Evolutionary conservation across 2,888 invertebrate genomes (phyloP), one percentile per base, ranked within the genome.

Genomic region (Phragmatobia fuliginosa): DNA sequence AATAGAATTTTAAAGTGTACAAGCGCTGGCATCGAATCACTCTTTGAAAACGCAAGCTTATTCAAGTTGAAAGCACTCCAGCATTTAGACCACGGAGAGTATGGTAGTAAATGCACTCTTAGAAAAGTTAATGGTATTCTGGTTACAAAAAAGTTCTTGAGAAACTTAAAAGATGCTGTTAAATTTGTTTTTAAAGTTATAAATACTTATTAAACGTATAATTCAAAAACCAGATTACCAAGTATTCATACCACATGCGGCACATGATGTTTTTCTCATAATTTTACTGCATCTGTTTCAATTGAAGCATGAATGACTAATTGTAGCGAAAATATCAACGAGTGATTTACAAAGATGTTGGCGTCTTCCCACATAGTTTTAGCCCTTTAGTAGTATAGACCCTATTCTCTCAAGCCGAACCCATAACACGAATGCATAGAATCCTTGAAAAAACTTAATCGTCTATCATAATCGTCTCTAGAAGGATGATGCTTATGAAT

Each of bases 381-480:
- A 86, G 84, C 79, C 87, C 85, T 85, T 83, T 87, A 81, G 87
- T 92, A 92, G 93, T 85, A 88, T 91, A 93, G 90, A 88, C 89
- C 93, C 92, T 92, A 90, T 91, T 93, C 93, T 94, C 93, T 94
- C 85, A 92, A 94, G 94, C 94, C 94, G 94, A 94, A 95, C 94
- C 95, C 94, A 86, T 93, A 93, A 93, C 93, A 92, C 86, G 89
- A 87, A 84, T 88, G 87, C 87, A 83, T 81, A 84, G 84, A 81
- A 79, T 82, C 87, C 87, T 87, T 83, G 85, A 83, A 84, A 64
- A 86, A 86, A 87, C 83, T 86, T 87, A n/a, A n/a, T n/a, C n/a
- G n/a, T n/a, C n/a, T 87, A 70, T 74, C 90, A 87, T 89, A 88
- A 88, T 90, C 89, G 87, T 90, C 90, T 88, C 85, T 82, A 88